phyloP scores from a whole-genome alignment of 2,797 vertebrate species.

The Syngnathus acus region DNA sequence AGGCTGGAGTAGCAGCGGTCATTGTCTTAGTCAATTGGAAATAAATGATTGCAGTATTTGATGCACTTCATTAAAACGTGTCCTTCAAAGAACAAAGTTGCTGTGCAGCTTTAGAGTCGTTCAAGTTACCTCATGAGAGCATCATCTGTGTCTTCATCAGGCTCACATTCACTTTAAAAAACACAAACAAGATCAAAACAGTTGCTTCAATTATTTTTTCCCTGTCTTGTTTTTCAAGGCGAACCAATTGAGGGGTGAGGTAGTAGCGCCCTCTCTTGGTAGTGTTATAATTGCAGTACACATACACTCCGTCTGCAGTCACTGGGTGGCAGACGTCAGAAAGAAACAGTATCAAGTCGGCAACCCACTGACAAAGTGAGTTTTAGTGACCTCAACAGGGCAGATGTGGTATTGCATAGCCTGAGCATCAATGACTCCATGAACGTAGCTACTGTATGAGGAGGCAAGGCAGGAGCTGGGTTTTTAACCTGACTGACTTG shows the following conservation, averaged over 20 bases:
- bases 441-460: neutral
- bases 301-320: slow-evolving; percentile 6
- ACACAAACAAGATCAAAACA: neutral
- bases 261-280: too few species aligned
- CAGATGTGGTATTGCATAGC: neutral
- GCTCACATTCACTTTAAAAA: neutral
- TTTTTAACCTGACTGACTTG: slow-evolving; percentile 27
- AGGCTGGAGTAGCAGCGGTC: neutral
- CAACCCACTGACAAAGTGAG: neutral
- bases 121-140: neutral
- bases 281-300: too few species aligned
- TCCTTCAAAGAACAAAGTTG: neutral
- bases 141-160: neutral
- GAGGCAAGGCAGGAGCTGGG: slow-evolving; percentile 11
- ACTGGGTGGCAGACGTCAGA: slow-evolving; percentile 32
- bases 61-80: neutral
- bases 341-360: slow-evolving; percentile 4
- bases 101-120: neutral
- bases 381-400: neutral
- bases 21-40: neutral
- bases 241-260: too few species aligned
- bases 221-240: neutral
- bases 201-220: neutral
- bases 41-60: neutral
- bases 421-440: neutral